A percentile compares a stretch with the other conserved stretches of the same genome.
Conservation (phyloP, 2,797 vertebrate genomes). For the Mormyrus hasselquistii region DNA sequence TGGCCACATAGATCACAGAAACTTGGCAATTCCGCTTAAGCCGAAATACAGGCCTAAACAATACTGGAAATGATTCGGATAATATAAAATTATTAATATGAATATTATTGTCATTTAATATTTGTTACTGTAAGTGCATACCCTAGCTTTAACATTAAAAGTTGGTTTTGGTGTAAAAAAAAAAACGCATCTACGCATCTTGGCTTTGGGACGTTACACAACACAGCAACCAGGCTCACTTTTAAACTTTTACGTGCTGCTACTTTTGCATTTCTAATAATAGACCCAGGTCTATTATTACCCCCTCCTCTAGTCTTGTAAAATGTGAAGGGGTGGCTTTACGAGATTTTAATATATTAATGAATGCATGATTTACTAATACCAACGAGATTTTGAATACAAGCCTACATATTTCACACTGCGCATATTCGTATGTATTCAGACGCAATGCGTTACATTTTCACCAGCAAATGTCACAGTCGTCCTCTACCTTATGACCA, state of each 20-base stretch:
- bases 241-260: background rate
- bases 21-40: background rate
- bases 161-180: background rate
- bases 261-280: background rate
- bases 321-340: background rate
- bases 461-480: background rate
- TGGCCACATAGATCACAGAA: background rate
- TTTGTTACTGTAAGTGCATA: background rate
- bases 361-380: background rate
- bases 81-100: background rate
- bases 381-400: background rate
- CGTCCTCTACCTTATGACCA: background rate
- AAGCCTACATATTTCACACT: background rate
- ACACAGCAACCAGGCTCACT: background rate
- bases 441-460: background rate
- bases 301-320: background rate
- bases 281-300: background rate
- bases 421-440: background rate
- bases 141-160: background rate
- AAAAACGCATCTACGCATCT: background rate
- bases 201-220: background rate
- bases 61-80: background rate
- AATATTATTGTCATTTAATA: background rate
- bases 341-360: background rate
- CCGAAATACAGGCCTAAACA: background rate